Percentiles rank a stretch among this genome's conserved stretches.
Conservation (phyloP, 1,140 invertebrate species). For the Triops cancriformis region DNA sequence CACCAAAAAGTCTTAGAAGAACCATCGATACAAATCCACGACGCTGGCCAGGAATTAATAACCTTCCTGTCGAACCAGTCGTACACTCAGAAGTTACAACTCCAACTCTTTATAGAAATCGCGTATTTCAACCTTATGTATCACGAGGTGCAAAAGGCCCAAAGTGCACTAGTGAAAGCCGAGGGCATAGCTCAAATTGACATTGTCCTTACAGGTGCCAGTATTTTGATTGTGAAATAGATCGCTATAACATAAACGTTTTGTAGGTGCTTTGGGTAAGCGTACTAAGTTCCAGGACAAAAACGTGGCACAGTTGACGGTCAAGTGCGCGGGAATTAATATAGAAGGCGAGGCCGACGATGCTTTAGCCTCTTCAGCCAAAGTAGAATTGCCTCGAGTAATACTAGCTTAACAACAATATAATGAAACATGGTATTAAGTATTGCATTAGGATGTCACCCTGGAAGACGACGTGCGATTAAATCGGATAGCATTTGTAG, state of each 20-base stretch:
- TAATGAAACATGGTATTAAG: conserved; percentile 4
- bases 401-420: conserved; percentile 45
- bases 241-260: conserved; percentile 30
- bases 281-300: conserved; percentile 79
- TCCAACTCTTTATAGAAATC: conserved; percentile 63
- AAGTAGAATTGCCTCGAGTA: conserved; percentile 43
- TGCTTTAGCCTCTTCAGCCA: conserved; percentile 34
- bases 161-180: conserved; percentile 55
- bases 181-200: conserved; percentile 52
- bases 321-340: conserved; percentile 50
- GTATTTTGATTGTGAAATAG: conserved; percentile 31
- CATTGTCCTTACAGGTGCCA: conserved; percentile 53
- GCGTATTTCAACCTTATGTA: conserved; percentile 64
- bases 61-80: conserved; percentile 26
- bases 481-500: conserved; percentile 62
- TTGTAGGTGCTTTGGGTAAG: conserved; percentile 67
- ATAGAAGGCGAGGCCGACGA: conserved; percentile 33
- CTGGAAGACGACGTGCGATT: conserved; percentile 77
- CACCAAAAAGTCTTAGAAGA: conserved; percentile 69
- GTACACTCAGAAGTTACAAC: conserved; percentile 33
- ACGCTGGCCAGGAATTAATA: conserved; percentile 17
- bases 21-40: conserved; percentile 51
- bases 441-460: conserved; percentile 45
- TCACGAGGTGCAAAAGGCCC: conserved; percentile 57
- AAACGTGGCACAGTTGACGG: conserved; percentile 66